Base-by-base conservation (phyloP, 1,140 invertebrate species). In the Cyphomyrmex costatus region DNA sequence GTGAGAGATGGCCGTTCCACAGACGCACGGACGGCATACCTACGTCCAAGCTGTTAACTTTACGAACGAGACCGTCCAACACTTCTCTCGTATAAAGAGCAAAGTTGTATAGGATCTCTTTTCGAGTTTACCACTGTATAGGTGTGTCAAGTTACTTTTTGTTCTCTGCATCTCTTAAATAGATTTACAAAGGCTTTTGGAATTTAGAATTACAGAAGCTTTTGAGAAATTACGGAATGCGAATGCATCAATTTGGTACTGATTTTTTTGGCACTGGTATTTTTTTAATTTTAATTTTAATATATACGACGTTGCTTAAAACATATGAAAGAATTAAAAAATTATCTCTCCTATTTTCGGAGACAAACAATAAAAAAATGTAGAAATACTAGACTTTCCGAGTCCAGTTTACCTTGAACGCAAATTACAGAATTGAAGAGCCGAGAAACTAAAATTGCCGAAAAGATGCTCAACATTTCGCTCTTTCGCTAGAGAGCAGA, bases 401-500 rank as follows among this genome's bases (percentile, higher is more conserved):
- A 30, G 58, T 27, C 24, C n/a, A n/a, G 42, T 65, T 78, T 33
- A 65, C 76, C 58, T 49, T 65, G 76, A n/a, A n/a, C 5, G 36
- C 19, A 42, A 24, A 61, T 77, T 19, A 24, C 16, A 16, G 24
- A 78, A 24, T 61, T 27, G 58, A 63, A 77, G 19, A 77, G 2
- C 7, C 21, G 53, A 56, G n/a, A 77, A 58, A 61, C 6, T 21
- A 27, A 46, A 24, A 30, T 68, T 51, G 46, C 4, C 42, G 61
- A 51, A 56, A 36, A n/a, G 10, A 42, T 30, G 0, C 24, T 30
- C 77, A 3, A 10, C 16, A 36, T 51, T 68, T 68, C 12, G 27
- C 77, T 68, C 42, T 79, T 68, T 79, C 63, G 36, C 14, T n/a
- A 19, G 27, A 53, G 14, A 53, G 58, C n/a, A 21, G 49, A 70